Conservation (phyloP, 2,888 invertebrate genomes). For the Drosophila phalerata region DNA sequence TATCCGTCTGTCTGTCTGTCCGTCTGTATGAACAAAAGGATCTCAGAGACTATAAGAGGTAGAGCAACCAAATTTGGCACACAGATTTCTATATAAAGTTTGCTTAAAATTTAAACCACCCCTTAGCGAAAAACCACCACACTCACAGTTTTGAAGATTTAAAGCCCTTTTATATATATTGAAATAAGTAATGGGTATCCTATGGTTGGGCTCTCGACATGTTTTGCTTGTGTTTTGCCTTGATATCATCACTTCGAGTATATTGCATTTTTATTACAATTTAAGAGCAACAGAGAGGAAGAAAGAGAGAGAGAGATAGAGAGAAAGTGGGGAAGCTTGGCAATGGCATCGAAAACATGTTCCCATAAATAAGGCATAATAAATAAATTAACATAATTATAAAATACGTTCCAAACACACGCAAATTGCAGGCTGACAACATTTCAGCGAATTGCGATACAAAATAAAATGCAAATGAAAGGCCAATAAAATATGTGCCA, state of each 20-base stretch:
- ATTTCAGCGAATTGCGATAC: slow-evolving; percentile 29
- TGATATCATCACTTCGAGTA: slow-evolving; percentile 26
- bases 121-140: too few relatives aligned
- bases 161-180: too few relatives aligned
- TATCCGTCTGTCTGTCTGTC: too few relatives aligned
- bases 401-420: slow-evolving; percentile 40
- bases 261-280: slow-evolving; percentile 50
- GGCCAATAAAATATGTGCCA: slow-evolving; percentile 62
- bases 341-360: slow-evolving; percentile 55
- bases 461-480: slow-evolving; percentile 64
- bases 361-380: slow-evolving; percentile 66
- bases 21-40: too few relatives aligned
- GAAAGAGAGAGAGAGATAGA: background rate
- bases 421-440: slow-evolving; percentile 38
- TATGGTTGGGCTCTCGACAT: too few relatives aligned
- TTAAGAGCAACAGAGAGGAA: background rate
- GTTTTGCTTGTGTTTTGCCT: background rate
- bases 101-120: too few relatives aligned
- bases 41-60: too few relatives aligned
- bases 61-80: too few relatives aligned
- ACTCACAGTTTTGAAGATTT: too few relatives aligned
- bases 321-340: background rate
- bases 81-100: too few relatives aligned
- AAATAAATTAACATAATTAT: slow-evolving; percentile 75
- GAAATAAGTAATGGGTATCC: too few relatives aligned